phyloP scores from a whole-genome alignment of 1,140 invertebrate genomes.

The Orussus abietinus region DNA sequence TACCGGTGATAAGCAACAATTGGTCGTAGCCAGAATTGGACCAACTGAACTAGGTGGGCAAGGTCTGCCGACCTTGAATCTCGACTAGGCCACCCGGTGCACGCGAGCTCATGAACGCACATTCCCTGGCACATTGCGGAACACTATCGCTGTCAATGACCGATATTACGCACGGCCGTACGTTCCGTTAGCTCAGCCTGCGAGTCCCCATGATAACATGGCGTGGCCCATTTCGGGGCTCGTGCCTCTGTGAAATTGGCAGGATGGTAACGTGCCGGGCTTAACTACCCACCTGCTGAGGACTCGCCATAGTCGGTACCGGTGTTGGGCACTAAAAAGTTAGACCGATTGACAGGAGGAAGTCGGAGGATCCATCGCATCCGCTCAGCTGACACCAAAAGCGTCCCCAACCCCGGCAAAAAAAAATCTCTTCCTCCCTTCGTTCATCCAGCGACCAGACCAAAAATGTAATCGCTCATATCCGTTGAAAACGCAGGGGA shows the following conservation, averaged over 20 bases:
- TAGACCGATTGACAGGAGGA: too few species aligned
- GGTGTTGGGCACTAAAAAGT: too few species aligned
- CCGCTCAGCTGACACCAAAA: too few species aligned
- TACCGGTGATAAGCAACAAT: too few species aligned
- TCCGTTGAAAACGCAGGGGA: too few species aligned
- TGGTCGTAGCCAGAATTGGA: too few species aligned
- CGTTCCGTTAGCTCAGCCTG: slow-evolving; percentile 25
- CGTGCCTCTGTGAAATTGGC: slow-evolving; percentile 31
- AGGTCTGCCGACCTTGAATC: background rate
- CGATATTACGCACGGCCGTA: slow-evolving; percentile 38
- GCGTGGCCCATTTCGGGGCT: slow-evolving; percentile 25
- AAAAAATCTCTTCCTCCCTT: too few species aligned
- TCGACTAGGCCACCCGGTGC: slow-evolving; percentile 21
- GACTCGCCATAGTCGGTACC: slow-evolving; percentile 5
- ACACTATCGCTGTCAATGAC: slow-evolving; percentile 43
- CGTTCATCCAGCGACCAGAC: too few species aligned
- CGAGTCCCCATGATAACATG: slow-evolving; percentile 31
- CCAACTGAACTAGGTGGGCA: too few species aligned
- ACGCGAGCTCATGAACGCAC: slow-evolving; percentile 34
- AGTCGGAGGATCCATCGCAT: too few species aligned
- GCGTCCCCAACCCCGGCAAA: too few species aligned
- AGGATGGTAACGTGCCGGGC: slow-evolving; percentile 12
- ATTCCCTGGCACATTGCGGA: slow-evolving; percentile 33
- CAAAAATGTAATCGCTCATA: too few species aligned
- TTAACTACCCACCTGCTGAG: slow-evolving; percentile 24